Base-by-base conservation (phyloP, 1,140 invertebrate genomes). In the Trichonephila inaurata region DNA sequence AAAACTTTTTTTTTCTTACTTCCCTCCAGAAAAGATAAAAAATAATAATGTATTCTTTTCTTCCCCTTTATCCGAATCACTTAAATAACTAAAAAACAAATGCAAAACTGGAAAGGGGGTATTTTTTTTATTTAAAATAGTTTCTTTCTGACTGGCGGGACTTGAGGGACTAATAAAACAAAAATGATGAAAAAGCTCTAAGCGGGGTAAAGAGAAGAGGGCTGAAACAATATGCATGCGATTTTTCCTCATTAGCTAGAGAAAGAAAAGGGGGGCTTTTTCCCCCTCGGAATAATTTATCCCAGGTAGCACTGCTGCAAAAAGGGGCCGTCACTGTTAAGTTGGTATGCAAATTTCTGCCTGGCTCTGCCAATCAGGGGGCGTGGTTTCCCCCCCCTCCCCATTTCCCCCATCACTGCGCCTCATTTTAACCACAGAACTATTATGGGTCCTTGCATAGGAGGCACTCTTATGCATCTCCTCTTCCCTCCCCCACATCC, bases 361-460 rank as follows among this genome's bases (percentile, higher is more conserved):
- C 83, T 62, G 33, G 91, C 91, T 92, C 91, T 92, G 91, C 91
- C 91, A 92, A 92, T 87, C 91, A 92, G 64, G 61, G 62, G 91
- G 91, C 91, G 91, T 92, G 91, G 91, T 87, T 60, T 44, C 91
- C 91, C 82, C 91, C 82, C 91, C 91, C 91, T 64, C 82, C 72
- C 82, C 64, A 87, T 83, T 92, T 64, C 87, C 91, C 91, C 91
- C 87, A 92, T 92, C 91, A 92, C 91, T 92, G 91, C 91, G 91
- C 91, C 82, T 92, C 91, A 92, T 92, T 87, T 87, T 83, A 77
- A 92, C 91, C 91, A 92, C 91, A 92, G 91, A 87, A 87, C 91
- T 92, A 92, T 92, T 92, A 92, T 92, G 83, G 91, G 91, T 86
- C 91, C 91, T 92, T 92, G 91, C 91, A 92, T 92, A 92, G 91